Evolutionary conservation across 1,140 invertebrate species (phyloP), one percentile per base, ranked within the genome.

Genomic region (Holotrichia oblita): DNA sequence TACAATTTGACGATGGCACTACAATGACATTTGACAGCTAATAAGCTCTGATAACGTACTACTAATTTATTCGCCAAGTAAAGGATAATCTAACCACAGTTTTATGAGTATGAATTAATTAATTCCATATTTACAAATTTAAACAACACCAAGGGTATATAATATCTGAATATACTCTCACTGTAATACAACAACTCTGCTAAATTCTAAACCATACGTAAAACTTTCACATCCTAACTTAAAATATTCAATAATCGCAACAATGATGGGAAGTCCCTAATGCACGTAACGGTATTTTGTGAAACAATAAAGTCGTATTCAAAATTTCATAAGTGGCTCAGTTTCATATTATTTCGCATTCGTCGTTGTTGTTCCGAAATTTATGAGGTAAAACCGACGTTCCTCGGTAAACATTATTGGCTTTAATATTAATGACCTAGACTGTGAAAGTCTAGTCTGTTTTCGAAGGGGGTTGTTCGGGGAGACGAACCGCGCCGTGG

Each of bases 361-460:
- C 27, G 20, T 69, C 22, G 61, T 69, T 69, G 61, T 69, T 69
- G 61, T 27, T 27, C 27, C 61, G 27, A 69, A 69, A 69, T 69
- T 69, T 69, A 69, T 27, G 61, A 69, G 61, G 61, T 69, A 69
- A 69, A 69, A 69, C 61, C 61, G 27, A 27, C 61, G 61, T 69
- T 24, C 61, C 61, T 34, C 6, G 61, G 61, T 69, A 69, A 69
- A 69, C 61, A 69, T 69, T 69, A 69, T 69, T 69, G 61, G 61
- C 27, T 69, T 69, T 69, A 69, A 69, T 69, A 69, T 69, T 69
- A 69, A 69, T 69, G 61, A 69, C 61, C 61, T 34, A 69, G 27
- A 69, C 61, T 69, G 22, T 34, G 61, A 69, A 27, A 24, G 61
- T 69, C 61, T 69, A 27, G 61, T 34, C 61, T 69, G 27, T 22